Evolutionary conservation across 64 coral and sea anemone species (phyloP).

Genomic region (Dendrophyllia cribrosa): DNA sequence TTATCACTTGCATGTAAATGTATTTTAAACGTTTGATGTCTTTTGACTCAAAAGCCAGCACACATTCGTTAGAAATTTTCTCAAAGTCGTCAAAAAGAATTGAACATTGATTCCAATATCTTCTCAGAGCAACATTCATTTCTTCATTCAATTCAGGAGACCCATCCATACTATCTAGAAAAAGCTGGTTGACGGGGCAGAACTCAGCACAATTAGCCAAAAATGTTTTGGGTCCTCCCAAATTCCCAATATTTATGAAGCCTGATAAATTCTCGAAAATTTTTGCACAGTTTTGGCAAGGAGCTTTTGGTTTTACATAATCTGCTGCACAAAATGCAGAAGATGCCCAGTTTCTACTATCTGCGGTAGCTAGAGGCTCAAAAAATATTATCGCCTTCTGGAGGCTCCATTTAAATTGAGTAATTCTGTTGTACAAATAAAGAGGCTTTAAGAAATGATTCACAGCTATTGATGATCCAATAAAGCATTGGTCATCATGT

Average conservation of each 20-base stretch:
- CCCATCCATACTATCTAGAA: background rate
- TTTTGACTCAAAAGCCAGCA: no score
- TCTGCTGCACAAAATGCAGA: background rate
- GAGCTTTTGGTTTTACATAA: background rate
- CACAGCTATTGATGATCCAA: background rate
- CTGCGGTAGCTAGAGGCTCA: background rate
- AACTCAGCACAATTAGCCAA: conserved; percentile 7
- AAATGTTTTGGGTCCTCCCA: background rate
- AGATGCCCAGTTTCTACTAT: background rate
- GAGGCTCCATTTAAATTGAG: background rate
- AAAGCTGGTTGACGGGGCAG: background rate
- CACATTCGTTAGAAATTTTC: no score
- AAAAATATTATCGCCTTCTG: background rate
- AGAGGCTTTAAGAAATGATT: conserved; percentile 14
- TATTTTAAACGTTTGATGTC: no score
- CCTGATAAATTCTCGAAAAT: background rate
- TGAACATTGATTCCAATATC: no score
- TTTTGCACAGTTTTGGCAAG: background rate
- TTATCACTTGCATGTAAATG: no score
- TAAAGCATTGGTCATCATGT: background rate
- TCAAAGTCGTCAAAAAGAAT: no score
- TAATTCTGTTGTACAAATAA: background rate
- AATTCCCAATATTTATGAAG: background rate
- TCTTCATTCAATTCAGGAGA: no score
- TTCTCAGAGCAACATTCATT: no score